Evolutionary conservation across 2,888 invertebrate genomes (phyloP), one percentile per base, ranked within the genome.

Genomic region (Bursaphelenchus okinawaensis): DNA sequence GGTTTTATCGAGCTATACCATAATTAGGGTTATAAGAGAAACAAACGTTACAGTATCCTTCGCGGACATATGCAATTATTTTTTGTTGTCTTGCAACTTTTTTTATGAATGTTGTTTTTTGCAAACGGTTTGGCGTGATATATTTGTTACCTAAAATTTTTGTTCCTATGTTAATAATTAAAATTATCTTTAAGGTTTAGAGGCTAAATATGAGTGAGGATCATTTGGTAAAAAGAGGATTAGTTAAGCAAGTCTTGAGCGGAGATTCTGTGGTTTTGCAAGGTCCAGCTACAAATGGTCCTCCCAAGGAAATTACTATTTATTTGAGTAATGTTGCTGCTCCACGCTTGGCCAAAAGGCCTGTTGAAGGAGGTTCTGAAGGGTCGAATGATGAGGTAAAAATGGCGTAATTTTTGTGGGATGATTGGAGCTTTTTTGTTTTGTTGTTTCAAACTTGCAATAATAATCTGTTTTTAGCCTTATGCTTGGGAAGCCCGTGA

Each of bases 401-500:
- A 28, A 31, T 56, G 19, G 23, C 56, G 19, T 52, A 0, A 4
- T 62, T 0, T 64, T 19, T 6, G 20, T 40, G 3, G 6, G 1
- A 12, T 4, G 40, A 40, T 40, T 4, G n/a, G 2, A 56, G 19
- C 6, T 63, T 62, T 23, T 19, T 62, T 28, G 8, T 28, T 66
- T n/a, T n/a, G n/a, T 51, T 26, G 22, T 20, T 12, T 7, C 4
- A 68, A 27, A 51, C 19, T 56, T 28, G 76, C 72, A 29, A 73
- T 82, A 66, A 8, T 62, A 50, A 20, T 20, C 20, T 83, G 88
- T 87, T 75, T 80, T 59, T 73, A 96, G 85, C 91, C 95, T 0
- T 96, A 87, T 86, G 95, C 94, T 0, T 98, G 95, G 94, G 95
- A 96, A 83, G 91, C 95, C 0, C 88, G 96, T 63, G 96, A 98